These are phyloP conservation scores for Anniella stebbinsi DNA, from an alignment of 2,797 vertebrate species.

Conservation along the genomic window DNA sequence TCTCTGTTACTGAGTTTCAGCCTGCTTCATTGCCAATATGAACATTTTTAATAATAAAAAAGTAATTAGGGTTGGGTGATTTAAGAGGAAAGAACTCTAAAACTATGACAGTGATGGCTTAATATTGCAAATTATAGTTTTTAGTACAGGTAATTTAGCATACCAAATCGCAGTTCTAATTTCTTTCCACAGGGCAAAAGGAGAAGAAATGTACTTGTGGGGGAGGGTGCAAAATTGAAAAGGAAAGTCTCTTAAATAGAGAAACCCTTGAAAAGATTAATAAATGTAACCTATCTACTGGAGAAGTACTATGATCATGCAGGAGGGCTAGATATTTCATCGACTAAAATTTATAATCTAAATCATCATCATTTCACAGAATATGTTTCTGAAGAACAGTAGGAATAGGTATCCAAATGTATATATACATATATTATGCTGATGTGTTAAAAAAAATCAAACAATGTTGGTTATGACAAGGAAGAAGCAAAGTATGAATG, in stretches of 20 bases:
- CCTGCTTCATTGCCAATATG: slow-evolving; percentile 40
- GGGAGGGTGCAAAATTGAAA: background rate
- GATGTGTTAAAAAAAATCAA: background rate
- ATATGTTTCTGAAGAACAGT: background rate
- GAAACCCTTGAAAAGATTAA: slow-evolving; percentile 41
- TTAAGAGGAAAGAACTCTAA: slow-evolving; percentile 67
- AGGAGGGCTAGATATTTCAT: background rate
- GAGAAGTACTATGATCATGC: background rate
- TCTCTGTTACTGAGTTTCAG: slow-evolving; percentile 29
- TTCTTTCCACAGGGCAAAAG: slow-evolving; percentile 48
- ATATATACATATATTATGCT: background rate
- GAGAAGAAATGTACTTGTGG: background rate
- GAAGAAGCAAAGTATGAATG: slow-evolving; percentile 17
- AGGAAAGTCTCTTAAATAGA: slow-evolving; percentile 12
- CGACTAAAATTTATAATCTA: slow-evolving; percentile 2
- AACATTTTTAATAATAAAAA: slow-evolving; percentile 49
- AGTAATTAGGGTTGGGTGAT: slow-evolving; percentile 37
- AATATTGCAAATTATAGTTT: slow-evolving; percentile 68
- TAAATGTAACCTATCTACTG: slow-evolving; percentile 1
- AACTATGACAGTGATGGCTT: slow-evolving; percentile 64
- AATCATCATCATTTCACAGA: slow-evolving; percentile 16
- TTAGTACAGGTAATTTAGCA: slow-evolving; percentile 66
- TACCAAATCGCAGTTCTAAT: slow-evolving; percentile 65
- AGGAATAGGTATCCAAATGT: background rate
- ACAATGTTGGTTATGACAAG: background rate